A percentile compares a stretch with the other conserved stretches of the same genome.
phyloP scores from a whole-genome alignment of 2,113 vertebrate genomes.

The Cavia aperea region DNA sequence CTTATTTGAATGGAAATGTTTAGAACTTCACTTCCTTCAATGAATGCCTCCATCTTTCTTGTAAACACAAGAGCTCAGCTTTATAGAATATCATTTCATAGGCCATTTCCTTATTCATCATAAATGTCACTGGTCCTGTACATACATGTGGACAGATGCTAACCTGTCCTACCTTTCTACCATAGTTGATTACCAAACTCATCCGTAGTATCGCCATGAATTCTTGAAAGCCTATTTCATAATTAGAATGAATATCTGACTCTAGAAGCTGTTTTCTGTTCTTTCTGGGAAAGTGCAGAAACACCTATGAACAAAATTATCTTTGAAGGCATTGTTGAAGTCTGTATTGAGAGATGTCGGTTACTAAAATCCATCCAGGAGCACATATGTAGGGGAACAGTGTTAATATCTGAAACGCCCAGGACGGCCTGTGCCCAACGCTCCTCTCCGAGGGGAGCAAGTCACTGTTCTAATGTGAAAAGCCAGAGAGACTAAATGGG shows the following conservation, averaged over 20 bases:
- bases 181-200: background rate
- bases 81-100: background rate
- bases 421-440: background rate
- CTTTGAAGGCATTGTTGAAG: background rate
- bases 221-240: background rate
- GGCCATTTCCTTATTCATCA: background rate
- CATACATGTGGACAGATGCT: background rate
- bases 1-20: background rate
- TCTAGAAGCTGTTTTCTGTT: background rate
- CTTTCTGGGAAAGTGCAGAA: background rate
- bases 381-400: background rate
- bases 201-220: background rate
- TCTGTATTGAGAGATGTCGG: no score
- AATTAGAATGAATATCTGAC: background rate
- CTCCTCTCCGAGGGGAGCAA: background rate
- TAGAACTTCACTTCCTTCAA: background rate
- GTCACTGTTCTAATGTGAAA: background rate
- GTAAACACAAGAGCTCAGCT: background rate
- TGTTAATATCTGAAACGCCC: background rate
- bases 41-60: background rate
- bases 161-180: background rate
- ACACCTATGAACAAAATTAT: background rate
- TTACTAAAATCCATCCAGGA: background rate
- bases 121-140: background rate
- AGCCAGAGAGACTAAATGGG: background rate